These are phyloP conservation scores for Drosophila seclusa DNA, from an alignment of 2,888 invertebrate species.

Conservation along the genomic window DNA sequence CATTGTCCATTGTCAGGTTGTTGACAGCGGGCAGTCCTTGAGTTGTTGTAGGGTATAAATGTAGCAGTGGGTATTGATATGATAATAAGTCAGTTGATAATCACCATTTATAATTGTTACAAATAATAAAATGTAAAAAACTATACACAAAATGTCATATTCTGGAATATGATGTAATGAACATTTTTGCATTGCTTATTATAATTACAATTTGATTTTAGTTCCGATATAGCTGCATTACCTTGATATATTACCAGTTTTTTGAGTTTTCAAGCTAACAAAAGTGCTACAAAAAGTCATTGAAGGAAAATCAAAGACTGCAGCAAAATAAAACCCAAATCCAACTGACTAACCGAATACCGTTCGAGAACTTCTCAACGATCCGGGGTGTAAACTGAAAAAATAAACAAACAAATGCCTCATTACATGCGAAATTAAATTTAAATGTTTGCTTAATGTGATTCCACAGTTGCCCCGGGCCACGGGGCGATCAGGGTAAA, in stretches of 20 bases:
- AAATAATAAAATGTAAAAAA: not conserved
- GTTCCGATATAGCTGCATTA: not conserved
- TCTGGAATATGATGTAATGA: not conserved
- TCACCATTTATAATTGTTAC: not conserved
- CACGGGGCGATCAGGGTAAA: slow-evolving; percentile 48
- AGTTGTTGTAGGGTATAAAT: not conserved
- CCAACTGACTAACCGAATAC: slow-evolving; percentile 34
- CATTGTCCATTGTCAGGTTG: slow-evolving; percentile 33
- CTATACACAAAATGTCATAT: not conserved
- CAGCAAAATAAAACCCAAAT: slow-evolving; percentile 12
- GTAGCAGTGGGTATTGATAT: not conserved
- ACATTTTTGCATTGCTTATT: not conserved
- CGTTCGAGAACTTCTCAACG: slow-evolving; percentile 29
- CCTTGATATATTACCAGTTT: not conserved
- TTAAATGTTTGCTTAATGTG: slow-evolving; percentile 83
- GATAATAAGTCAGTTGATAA: not conserved
- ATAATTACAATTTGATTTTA: not conserved
- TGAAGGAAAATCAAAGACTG: slow-evolving; percentile 37
- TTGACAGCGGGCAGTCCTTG: slow-evolving; percentile 27
- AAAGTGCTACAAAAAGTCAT: slow-evolving; percentile 17
- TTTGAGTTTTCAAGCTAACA: not conserved
- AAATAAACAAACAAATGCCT: slow-evolving; percentile 80
- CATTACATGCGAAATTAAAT: slow-evolving; percentile 84
- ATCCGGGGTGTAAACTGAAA: slow-evolving; percentile 62
- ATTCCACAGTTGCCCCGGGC: slow-evolving; percentile 63